Conservation (phyloP, 2,888 invertebrate genomes). For the Linnaemya tessellans region DNA sequence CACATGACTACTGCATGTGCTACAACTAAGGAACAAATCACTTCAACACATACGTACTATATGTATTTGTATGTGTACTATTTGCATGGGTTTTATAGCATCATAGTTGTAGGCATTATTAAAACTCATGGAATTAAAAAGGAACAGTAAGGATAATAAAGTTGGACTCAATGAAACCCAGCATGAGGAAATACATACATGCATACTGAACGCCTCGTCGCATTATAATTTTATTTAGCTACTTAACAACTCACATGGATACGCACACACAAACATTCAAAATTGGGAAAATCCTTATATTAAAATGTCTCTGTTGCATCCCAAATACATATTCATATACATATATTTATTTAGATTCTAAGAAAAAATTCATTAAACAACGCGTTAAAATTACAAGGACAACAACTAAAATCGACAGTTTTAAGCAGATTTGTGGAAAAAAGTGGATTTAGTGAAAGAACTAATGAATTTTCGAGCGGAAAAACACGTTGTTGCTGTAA, state of each 20-base stretch:
- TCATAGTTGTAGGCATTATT: slow-evolving; percentile 23
- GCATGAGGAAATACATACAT: slow-evolving; percentile 30
- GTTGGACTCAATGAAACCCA: slow-evolving; percentile 24
- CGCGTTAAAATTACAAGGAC: slow-evolving; percentile 4
- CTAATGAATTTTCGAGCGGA: slow-evolving; percentile 28
- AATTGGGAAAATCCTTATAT: not conserved
- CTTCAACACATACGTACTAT: not conserved
- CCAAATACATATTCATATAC: not conserved
- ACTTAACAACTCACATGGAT: slow-evolving; percentile 25
- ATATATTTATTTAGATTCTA: slow-evolving; percentile 31
- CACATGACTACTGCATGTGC: slow-evolving; percentile 64
- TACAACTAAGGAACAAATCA: slow-evolving; percentile 15
- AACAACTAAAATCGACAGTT: slow-evolving; percentile 1
- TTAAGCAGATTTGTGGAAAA: slow-evolving; percentile 48
- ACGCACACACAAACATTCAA: not conserved
- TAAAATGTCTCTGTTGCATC: not conserved
- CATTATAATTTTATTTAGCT: slow-evolving; percentile 48
- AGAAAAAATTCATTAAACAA: slow-evolving; percentile 28
- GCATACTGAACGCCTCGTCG: slow-evolving; percentile 42
- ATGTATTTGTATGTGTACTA: not conserved
- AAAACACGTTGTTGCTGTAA: slow-evolving; percentile 40
- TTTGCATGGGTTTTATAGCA: slow-evolving; percentile 2
- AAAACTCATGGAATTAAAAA: slow-evolving; percentile 34
- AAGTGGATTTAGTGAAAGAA: slow-evolving; percentile 20
- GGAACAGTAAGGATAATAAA: slow-evolving; percentile 35